A percentile compares a stretch with the other conserved stretches of the same genome.
Conservation (phyloP, 2,113 vertebrate genomes). For the Menidia beryllina region DNA sequence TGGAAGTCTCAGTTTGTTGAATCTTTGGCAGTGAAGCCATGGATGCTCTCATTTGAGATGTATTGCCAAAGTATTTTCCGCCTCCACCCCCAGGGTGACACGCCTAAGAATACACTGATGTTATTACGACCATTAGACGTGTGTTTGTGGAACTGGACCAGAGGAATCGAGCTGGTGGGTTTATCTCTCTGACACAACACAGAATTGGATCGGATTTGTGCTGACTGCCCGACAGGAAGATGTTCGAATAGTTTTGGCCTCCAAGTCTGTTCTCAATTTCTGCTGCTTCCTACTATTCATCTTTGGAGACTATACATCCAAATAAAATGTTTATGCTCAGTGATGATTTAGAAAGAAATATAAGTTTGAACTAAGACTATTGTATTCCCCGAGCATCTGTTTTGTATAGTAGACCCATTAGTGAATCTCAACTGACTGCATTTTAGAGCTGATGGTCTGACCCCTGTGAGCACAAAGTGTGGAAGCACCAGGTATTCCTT, state of each 20-base stretch:
- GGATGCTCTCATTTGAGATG: slow-evolving; percentile 13
- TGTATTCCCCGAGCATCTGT: too few relatives aligned
- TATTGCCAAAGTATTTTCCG: slow-evolving; percentile 1
- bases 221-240: neutral
- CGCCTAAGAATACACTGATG: slow-evolving; percentile 1
- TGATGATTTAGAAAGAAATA: slow-evolving; percentile 5
- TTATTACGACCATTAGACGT: neutral
- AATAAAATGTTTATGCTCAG: neutral
- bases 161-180: slow-evolving; percentile 10
- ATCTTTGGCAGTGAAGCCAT: neutral
- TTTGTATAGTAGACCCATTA: too few relatives aligned
- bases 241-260: neutral
- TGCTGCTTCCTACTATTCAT: neutral
- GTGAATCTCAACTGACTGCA: too few relatives aligned
- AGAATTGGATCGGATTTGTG: neutral
- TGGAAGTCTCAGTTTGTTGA: neutral
- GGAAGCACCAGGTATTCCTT: too few relatives aligned
- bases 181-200: neutral
- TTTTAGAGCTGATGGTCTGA: too few relatives aligned
- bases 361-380: neutral
- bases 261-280: neutral
- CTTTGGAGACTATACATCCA: neutral
- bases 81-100: neutral
- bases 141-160: neutral
- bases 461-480: too few relatives aligned